A percentile compares a stretch with the other conserved stretches of the same genome.
Conservation (phyloP, 2,113 vertebrate genomes). For the Otus sunia region DNA sequence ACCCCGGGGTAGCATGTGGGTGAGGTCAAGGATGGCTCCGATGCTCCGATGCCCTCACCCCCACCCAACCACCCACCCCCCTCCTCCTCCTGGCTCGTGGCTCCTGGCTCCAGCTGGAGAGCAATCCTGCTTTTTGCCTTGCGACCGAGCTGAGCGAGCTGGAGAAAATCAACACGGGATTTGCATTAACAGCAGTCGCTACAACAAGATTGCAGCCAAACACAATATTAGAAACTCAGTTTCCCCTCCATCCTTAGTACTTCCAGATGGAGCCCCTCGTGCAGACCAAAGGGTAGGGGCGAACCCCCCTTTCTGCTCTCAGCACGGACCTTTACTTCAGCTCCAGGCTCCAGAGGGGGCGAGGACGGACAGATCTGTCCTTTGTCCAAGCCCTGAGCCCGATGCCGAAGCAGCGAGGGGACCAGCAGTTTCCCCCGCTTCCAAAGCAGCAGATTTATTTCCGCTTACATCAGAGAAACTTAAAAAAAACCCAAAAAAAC, state of each 20-base stretch:
- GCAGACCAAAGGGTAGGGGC: not conserved
- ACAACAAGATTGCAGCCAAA: conserved; percentile 41
- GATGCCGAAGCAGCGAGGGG: not conserved
- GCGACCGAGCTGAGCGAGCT: not conserved
- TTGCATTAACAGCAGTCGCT: conserved; percentile 63
- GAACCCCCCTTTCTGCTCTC: not conserved
- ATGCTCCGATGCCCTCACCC: not conserved
- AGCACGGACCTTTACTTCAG: not conserved
- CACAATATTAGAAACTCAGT: conserved; percentile 35
- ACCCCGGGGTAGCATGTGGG: rapidly evolving
- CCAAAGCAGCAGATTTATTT: not conserved
- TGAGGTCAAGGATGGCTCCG: rapidly evolving
- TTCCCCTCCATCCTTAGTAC: conserved; percentile 29
- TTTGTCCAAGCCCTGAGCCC: not conserved
- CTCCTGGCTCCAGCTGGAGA: not conserved
- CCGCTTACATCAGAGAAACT: conserved; percentile 35
- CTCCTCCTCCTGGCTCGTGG: not conserved
- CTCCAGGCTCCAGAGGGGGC: not conserved
- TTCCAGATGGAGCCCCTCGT: conserved; percentile 45
- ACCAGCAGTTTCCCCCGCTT: not conserved
- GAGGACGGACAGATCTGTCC: conserved; percentile 23
- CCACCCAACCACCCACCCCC: rapidly evolving
- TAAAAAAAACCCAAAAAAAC: not conserved
- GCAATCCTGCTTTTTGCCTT: not conserved
- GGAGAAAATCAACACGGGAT: conserved; percentile 35